Percentiles rank a stretch among this genome's conserved stretches.
Evolutionary conservation across 2,113 vertebrate species (phyloP).

Genomic region (Equus quagga): DNA sequence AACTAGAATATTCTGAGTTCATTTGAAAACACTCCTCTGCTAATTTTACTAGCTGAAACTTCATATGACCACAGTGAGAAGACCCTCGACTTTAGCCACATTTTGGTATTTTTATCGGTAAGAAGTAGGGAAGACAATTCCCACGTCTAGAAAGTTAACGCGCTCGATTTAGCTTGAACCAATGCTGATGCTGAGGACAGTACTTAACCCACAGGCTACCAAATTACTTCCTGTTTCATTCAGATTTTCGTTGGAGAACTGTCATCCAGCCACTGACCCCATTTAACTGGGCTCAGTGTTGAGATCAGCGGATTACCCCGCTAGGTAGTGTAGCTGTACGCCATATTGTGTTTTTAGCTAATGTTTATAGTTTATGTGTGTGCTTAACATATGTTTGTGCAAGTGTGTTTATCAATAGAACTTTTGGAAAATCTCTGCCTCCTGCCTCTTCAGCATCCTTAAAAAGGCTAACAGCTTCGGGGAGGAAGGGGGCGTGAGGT

Average conservation of each 20-base stretch:
- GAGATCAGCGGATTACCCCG: slow-evolving; percentile 63
- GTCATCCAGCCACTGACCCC: slow-evolving; percentile 59
- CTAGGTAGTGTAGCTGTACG: slow-evolving; percentile 67
- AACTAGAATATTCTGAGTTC: background rate
- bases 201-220: slow-evolving; percentile 12
- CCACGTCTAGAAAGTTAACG: background rate
- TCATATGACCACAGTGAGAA: background rate
- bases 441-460: slow-evolving; percentile 77
- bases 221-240: slow-evolving; percentile 54
- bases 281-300: background rate
- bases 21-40: background rate
- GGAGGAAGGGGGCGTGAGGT: background rate
- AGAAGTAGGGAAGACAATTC: background rate
- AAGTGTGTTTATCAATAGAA: slow-evolving; percentile 84
- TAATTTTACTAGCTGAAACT: slow-evolving; percentile 1
- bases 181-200: background rate
- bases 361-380: slow-evolving; percentile 77
- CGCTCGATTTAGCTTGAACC: background rate
- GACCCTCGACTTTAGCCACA: background rate
- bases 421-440: slow-evolving; percentile 77
- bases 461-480: background rate
- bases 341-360: slow-evolving; percentile 83
- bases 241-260: slow-evolving; percentile 36
- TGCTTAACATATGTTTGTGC: slow-evolving; percentile 80
- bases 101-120: background rate